These are phyloP conservation scores for Forficula auricularia DNA, from an alignment of 1,140 invertebrate species.

Conservation along the genomic window DNA sequence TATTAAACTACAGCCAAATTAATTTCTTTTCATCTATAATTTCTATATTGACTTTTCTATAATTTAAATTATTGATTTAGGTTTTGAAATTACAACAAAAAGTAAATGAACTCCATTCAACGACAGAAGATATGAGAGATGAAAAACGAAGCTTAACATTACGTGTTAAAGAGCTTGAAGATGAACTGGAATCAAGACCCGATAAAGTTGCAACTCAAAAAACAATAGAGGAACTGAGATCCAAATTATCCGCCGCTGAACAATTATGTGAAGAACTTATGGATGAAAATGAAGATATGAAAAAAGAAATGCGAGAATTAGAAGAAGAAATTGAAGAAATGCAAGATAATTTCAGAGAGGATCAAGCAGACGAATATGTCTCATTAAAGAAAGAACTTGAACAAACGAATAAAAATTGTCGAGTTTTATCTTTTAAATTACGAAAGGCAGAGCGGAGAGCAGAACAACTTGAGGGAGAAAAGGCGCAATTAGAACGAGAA, in stretches of 20 bases:
- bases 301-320: conserved; percentile 79
- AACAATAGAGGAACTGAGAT: conserved; percentile 44
- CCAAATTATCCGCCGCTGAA: conserved; percentile 70
- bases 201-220: conserved; percentile 18
- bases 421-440: conserved; percentile 94
- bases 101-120: conserved; percentile 59
- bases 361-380: conserved; percentile 94
- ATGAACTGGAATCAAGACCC: conserved; percentile 33
- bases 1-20: too few relatives aligned
- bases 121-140: conserved; percentile 57
- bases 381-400: conserved; percentile 82
- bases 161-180: conserved; percentile 51
- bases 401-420: conserved; percentile 92
- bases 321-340: conserved; percentile 96
- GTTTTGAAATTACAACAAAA: conserved; percentile 57
- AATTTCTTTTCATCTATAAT: too few relatives aligned
- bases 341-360: conserved; percentile 85
- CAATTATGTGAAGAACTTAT: conserved; percentile 78
- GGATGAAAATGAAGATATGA: conserved; percentile 92
- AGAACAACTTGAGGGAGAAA: conserved; percentile 78
- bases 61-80: too few relatives aligned
- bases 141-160: conserved; percentile 61
- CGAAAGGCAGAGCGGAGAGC: conserved; percentile 83
- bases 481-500: conserved; percentile 48
- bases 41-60: too few relatives aligned